A percentile compares a stretch with the other conserved stretches of the same genome.
Conservation (phyloP, 2,888 invertebrate genomes). For the Herminia tarsipennalis region DNA sequence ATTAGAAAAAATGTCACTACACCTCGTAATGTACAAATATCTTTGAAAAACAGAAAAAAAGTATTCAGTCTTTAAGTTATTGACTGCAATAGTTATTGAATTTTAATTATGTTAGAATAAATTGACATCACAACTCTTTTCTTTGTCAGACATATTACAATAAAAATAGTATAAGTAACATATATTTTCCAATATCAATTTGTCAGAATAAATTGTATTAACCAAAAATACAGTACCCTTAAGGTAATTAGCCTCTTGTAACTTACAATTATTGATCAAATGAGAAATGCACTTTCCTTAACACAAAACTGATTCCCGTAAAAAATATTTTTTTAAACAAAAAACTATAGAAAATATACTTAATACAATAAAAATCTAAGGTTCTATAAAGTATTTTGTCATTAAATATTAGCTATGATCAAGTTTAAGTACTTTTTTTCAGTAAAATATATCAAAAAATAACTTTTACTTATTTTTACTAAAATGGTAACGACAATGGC, state of each 20-base stretch:
- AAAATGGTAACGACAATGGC: constrained; percentile 82
- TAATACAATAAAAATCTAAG: constrained; percentile 2
- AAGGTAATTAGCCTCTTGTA: constrained; percentile 33
- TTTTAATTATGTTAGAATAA: too few species aligned
- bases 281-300: constrained; percentile 17
- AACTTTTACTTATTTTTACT: constrained; percentile 43
- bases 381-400: constrained; percentile 22
- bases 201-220: too few species aligned
- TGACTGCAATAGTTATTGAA: too few species aligned
- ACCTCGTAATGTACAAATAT: too few species aligned
- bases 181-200: too few species aligned
- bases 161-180: too few species aligned
- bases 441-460: constrained; percentile 55
- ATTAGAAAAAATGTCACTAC: too few species aligned
- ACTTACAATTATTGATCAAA: constrained; percentile 30
- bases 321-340: not conserved
- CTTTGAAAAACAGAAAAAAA: too few species aligned
- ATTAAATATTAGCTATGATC: constrained; percentile 24
- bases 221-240: not conserved
- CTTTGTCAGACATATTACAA: too few species aligned
- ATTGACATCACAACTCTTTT: too few species aligned
- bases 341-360: not conserved
- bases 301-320: not conserved
- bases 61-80: too few species aligned
- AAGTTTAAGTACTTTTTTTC: constrained; percentile 46